Percentiles rank a stretch among this genome's conserved stretches.
Evolutionary conservation across 2,113 vertebrate genomes (phyloP).

Genomic region (Pollachius pollachius): DNA sequence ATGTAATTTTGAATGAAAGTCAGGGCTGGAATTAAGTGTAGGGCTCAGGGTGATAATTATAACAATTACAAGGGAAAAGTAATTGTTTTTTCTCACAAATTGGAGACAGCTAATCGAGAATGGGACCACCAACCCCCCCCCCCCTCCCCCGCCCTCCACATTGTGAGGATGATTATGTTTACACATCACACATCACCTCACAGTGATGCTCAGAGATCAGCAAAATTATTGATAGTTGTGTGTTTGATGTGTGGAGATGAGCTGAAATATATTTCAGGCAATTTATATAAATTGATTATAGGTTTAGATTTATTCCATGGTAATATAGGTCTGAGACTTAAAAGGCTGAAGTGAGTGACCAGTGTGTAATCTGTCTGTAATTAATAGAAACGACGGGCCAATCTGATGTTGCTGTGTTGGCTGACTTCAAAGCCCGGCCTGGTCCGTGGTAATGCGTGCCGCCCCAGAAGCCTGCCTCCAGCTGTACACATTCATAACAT

Average conservation of each 20-base stretch:
- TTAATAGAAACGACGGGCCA: not conserved
- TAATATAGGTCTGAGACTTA: conserved; percentile 13
- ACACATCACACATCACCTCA: no score
- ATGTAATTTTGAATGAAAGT: not conserved
- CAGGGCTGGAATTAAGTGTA: no score
- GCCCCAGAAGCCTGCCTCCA: conserved; percentile 38
- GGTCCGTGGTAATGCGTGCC: conserved; percentile 17
- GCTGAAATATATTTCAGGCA: conserved; percentile 4
- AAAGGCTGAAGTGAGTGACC: conserved; percentile 1
- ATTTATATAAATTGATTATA: not conserved
- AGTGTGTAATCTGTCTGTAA: not conserved
- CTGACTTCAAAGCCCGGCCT: conserved; percentile 3
- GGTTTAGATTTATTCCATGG: no score
- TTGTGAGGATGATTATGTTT: no score
- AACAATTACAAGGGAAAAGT: no score
- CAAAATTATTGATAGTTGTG: no score
- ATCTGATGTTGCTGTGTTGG: not conserved
- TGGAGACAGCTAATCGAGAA: no score
- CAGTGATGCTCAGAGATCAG: no score
- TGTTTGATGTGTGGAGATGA: not conserved
- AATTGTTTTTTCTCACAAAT: no score
- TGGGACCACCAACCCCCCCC: no score
- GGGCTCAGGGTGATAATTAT: no score
- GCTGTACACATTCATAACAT: conserved; percentile 48
- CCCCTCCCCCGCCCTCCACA: no score